A percentile compares a stretch with the other conserved stretches of the same genome.
Conservation (phyloP, 2,888 invertebrate species). For the Athrips mouffetella region DNA sequence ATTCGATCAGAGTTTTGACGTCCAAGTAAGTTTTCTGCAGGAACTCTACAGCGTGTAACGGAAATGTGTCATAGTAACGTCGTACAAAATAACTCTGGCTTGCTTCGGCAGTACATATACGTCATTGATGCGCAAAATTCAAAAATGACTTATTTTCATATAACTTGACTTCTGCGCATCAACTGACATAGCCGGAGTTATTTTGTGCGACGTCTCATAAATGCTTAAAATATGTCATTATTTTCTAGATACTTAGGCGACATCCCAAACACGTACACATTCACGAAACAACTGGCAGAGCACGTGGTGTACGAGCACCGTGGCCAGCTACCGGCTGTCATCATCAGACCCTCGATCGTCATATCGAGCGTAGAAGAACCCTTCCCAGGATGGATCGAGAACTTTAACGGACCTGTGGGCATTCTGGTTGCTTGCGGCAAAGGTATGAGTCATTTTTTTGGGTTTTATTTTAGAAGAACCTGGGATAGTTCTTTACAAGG, state of each 20-base stretch:
- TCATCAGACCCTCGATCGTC: slow-evolving; percentile 93
- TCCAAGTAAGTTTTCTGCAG: slow-evolving; percentile 78
- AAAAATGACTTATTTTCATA: too few species aligned
- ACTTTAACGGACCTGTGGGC: slow-evolving; percentile 93
- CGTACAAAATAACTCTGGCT: too few species aligned
- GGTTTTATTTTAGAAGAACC: too few species aligned
- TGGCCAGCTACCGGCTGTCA: slow-evolving; percentile 83
- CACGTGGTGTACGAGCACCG: slow-evolving; percentile 84
- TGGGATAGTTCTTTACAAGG: too few species aligned
- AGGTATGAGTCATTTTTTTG: slow-evolving; percentile 54
- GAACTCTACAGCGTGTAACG: too few species aligned
- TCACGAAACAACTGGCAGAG: slow-evolving; percentile 93
- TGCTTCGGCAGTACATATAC: too few species aligned
- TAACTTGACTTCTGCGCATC: too few species aligned
- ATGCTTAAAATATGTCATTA: too few species aligned
- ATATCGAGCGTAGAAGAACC: slow-evolving; percentile 82
- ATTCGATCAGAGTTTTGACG: slow-evolving; percentile 75
- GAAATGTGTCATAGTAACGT: neutral
- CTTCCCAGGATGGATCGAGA: slow-evolving; percentile 91
- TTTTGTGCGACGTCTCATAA: too few species aligned
- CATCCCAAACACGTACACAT: slow-evolving; percentile 94
- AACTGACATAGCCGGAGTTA: too few species aligned
- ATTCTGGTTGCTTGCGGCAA: slow-evolving; percentile 84
- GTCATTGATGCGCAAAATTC: too few species aligned
- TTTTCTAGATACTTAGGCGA: slow-evolving; percentile 75